Conservation (phyloP, 1,140 invertebrate genomes). For the Steinernema feltiae region DNA sequence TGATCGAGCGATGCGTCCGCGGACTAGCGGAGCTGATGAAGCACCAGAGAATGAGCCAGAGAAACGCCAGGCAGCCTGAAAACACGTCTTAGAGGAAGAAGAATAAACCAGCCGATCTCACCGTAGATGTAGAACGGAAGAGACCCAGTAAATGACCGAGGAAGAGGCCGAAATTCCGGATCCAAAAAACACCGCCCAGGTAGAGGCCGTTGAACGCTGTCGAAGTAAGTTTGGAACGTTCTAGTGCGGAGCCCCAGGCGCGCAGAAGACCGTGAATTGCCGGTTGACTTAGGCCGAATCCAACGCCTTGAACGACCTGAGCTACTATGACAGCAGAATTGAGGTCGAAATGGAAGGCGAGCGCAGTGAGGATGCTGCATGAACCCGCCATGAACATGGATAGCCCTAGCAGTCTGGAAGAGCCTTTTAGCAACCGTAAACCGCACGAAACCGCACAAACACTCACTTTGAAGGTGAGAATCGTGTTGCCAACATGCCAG, state of each 20-base stretch:
- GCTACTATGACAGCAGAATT: conserved; percentile 67
- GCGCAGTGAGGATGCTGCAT: conserved; percentile 40
- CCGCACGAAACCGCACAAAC: not conserved
- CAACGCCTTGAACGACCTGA: conserved; percentile 80
- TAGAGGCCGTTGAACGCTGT: conserved; percentile 79
- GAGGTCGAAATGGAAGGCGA: conserved; percentile 69
- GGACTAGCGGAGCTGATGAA: conserved; percentile 87
- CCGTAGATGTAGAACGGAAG: conserved; percentile 95
- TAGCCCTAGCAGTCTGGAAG: conserved; percentile 42
- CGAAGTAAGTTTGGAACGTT: conserved; percentile 86
- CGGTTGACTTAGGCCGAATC: conserved; percentile 91
- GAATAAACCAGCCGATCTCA: conserved; percentile 48
- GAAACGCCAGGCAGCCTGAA: conserved; percentile 58
- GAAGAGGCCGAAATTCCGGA: conserved; percentile 69
- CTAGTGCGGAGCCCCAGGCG: conserved; percentile 92
- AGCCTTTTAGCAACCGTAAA: not conserved
- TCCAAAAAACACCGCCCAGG: conserved; percentile 80
- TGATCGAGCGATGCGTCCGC: conserved; percentile 81
- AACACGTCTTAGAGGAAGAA: not conserved
- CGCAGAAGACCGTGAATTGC: conserved; percentile 97
- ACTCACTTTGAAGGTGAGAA: conserved; percentile 78
- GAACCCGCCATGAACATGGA: conserved; percentile 79
- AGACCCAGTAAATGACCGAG: conserved; percentile 71
- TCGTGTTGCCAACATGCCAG: conserved; percentile 87
- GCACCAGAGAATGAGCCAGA: conserved; percentile 80